Evolutionary conservation across 1,140 invertebrate species (phyloP), one percentile per base, ranked within the genome.

Genomic region (Heterodera carotae): DNA sequence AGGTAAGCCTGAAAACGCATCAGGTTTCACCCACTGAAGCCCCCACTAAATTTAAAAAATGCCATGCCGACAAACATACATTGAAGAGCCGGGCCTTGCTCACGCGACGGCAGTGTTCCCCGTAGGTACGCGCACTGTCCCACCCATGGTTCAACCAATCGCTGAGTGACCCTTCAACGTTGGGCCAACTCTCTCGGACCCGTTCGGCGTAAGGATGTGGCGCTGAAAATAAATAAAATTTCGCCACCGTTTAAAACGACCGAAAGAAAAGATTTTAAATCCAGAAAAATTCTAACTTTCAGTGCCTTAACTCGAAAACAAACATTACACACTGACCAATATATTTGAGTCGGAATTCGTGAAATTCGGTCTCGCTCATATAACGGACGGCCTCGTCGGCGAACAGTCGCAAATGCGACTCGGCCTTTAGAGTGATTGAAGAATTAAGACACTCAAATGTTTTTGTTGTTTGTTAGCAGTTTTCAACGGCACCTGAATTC

Each of bases 401-500:
- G 36, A 74, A 74, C 1, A 74, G 56, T 2, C 71, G 43, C 4
- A 74, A 29, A 74, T 74, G 71, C 2, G 71, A 56, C 39, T 74
- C 56, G 25, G 64, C 71, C 48, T 53, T 39, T 4, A 10, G 36
- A 39, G 10, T 6, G 10, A 39, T 39, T 39, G 4, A 39, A 4
- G 10, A 39, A 6, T 39, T 39, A 6, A 39, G 36, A 6, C 4
- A 39, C 4, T 39, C 4, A 39, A 39, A n/a, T n/a, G n/a, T n/a
- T n/a, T n/a, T n/a, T n/a, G n/a, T n/a, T n/a, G n/a, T 39, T 39
- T 39, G 4, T 39, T 39, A 39, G 4, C 10, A 10, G 10, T 39
- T 39, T 39, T 10, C 4, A 6, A 39, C 10, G 36, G 4, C 36
- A 39, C 36, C 36, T 39, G 36, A 39, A 39, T 39, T 10, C 36